Conservation (phyloP, 2,797 vertebrate genomes). For the Sorex maritimensis region DNA sequence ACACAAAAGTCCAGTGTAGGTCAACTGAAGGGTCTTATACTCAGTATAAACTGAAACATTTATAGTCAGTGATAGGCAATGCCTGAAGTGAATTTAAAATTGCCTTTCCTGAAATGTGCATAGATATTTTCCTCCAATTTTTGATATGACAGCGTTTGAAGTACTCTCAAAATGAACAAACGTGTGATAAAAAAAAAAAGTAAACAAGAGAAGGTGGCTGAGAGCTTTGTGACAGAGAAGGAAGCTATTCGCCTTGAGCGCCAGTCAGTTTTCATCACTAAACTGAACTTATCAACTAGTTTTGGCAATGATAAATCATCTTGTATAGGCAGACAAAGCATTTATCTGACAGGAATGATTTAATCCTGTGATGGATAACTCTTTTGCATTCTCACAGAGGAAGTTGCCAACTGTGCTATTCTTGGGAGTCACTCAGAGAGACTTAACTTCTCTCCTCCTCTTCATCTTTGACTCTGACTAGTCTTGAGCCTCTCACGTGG, state of each 20-base stretch:
- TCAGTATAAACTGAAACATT: conserved; percentile 78
- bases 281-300: conserved; percentile 1
- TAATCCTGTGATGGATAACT: conserved; percentile 77
- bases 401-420: neutral
- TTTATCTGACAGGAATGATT: conserved; percentile 82
- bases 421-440: neutral
- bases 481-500: neutral
- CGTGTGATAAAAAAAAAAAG: no score
- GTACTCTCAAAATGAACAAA: neutral
- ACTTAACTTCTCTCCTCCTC: neutral
- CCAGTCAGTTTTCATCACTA: conserved; percentile 69
- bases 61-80: conserved; percentile 87
- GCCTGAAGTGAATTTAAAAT: conserved; percentile 89
- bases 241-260: conserved; percentile 36
- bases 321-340: conserved; percentile 23
- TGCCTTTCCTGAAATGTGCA: conserved; percentile 84
- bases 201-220: neutral
- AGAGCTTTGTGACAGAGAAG: neutral
- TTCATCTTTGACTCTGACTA: neutral
- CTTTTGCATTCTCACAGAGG: neutral
- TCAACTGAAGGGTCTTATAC: conserved; percentile 89
- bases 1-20: conserved; percentile 87
- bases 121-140: conserved; percentile 71
- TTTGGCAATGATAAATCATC: conserved; percentile 57
- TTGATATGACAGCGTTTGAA: conserved; percentile 77